These are phyloP conservation scores for Linepithema humile DNA, from an alignment of 1,140 invertebrate species.

Conservation along the genomic window DNA sequence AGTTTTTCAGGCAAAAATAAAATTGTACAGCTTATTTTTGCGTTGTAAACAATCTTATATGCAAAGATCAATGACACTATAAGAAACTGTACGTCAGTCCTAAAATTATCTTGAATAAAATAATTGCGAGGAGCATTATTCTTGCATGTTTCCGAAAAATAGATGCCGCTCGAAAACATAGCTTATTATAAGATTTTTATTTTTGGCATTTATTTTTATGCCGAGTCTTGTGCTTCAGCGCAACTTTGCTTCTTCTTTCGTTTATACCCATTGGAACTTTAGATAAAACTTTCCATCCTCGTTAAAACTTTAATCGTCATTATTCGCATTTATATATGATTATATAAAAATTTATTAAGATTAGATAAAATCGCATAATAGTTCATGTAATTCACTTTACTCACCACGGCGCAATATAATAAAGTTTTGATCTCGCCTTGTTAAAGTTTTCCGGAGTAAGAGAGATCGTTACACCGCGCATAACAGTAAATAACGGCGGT, in stretches of 20 bases:
- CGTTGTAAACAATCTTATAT: not conserved
- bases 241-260: not conserved
- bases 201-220: not conserved
- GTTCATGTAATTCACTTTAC: not conserved
- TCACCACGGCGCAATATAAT: not conserved
- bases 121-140: not conserved
- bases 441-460: not conserved
- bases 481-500: not conserved
- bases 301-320: not conserved
- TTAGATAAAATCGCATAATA: not conserved
- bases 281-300: not conserved
- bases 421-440: not conserved
- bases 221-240: not conserved
- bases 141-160: not conserved
- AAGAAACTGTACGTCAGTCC: not conserved
- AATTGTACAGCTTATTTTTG: not conserved
- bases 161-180: not conserved
- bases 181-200: not conserved
- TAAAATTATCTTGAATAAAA: constrained; percentile 1
- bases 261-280: not conserved
- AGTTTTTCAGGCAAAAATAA: not conserved
- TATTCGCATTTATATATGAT: not conserved
- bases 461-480: not conserved
- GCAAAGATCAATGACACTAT: not conserved
- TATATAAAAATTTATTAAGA: not conserved